phyloP scores from a whole-genome alignment of 2,113 vertebrate genomes.

The Dryoscopus gambensis region DNA sequence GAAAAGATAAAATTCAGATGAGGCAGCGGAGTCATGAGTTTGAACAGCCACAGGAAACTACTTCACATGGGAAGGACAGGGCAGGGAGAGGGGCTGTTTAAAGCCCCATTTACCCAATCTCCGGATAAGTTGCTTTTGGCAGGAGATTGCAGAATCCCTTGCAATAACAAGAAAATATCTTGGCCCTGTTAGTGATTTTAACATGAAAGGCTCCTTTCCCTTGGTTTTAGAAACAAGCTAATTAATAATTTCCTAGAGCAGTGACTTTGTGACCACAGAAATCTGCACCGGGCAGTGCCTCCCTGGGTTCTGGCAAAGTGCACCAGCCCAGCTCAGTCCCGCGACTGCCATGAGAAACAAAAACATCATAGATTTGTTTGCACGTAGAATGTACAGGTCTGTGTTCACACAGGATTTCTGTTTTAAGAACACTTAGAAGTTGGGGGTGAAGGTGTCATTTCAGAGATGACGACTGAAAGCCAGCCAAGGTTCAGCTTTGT shows the following conservation, averaged over 20 bases:
- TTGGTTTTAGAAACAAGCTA: not conserved
- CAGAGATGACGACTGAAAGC: not conserved
- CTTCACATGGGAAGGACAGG: not conserved
- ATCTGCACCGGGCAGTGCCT: not conserved
- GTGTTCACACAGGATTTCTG: not conserved
- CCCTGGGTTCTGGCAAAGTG: not conserved
- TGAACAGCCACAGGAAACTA: not conserved
- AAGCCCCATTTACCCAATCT: not conserved
- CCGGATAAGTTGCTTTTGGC: not conserved
- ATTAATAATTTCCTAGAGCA: slow-evolving; percentile 8
- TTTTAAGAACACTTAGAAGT: not conserved
- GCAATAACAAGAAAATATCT: slow-evolving; percentile 1
- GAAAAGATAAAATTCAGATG: not conserved
- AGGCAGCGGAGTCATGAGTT: not conserved
- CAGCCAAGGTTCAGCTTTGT: not conserved
- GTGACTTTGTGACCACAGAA: not conserved
- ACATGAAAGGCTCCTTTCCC: not conserved
- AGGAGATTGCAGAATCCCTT: slow-evolving; percentile 24
- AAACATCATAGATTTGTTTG: rapidly evolving
- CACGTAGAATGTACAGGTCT: not conserved
- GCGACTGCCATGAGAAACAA: not conserved
- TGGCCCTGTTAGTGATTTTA: not conserved
- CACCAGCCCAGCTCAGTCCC: not conserved
- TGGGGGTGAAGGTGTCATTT: not conserved
- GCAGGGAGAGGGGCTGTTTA: not conserved